Percentiles rank a stretch among this genome's conserved stretches.
phyloP scores from a whole-genome alignment of 2,888 invertebrate species.

The Panopea generosa region DNA sequence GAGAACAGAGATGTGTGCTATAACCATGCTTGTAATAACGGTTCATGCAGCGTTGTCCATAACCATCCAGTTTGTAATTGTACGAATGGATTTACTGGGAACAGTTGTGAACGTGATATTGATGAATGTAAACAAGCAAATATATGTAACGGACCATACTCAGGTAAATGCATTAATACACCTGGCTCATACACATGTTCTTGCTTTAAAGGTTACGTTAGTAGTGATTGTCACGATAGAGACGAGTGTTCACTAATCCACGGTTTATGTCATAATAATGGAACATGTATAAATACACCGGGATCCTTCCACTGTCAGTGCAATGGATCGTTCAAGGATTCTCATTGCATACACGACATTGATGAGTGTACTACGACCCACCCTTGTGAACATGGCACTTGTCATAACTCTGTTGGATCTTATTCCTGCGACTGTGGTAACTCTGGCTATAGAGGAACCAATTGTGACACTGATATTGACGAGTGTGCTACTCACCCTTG shows the following conservation, averaged over 20 bases:
- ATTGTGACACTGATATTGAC: conserved; percentile 2
- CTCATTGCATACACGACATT: conserved; percentile 4
- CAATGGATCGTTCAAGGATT: neutral
- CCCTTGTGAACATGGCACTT: conserved; percentile 13
- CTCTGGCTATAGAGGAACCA: neutral
- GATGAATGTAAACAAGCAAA: conserved; percentile 23
- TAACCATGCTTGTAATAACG: too few species aligned
- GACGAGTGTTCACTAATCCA: conserved; percentile 22
- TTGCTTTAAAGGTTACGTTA: too few species aligned
- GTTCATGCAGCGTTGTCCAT: too few species aligned
- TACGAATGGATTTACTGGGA: conserved; percentile 13
- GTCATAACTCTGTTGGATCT: neutral
- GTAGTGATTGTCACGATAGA: conserved; percentile 9
- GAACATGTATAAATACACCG: conserved; percentile 24
- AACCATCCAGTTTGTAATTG: too few species aligned
- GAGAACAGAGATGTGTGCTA: too few species aligned
- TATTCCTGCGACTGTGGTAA: too few species aligned
- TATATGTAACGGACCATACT: conserved; percentile 1
- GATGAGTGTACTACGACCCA: conserved; percentile 8
- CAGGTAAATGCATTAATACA: too few species aligned
- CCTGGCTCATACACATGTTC: too few species aligned
- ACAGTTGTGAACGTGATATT: conserved; percentile 20
- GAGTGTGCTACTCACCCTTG: conserved; percentile 20
- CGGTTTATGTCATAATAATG: neutral
- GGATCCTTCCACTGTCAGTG: conserved; percentile 31